Conservation (phyloP, 2,888 invertebrate genomes). For the Diplazon laetatorius region DNA sequence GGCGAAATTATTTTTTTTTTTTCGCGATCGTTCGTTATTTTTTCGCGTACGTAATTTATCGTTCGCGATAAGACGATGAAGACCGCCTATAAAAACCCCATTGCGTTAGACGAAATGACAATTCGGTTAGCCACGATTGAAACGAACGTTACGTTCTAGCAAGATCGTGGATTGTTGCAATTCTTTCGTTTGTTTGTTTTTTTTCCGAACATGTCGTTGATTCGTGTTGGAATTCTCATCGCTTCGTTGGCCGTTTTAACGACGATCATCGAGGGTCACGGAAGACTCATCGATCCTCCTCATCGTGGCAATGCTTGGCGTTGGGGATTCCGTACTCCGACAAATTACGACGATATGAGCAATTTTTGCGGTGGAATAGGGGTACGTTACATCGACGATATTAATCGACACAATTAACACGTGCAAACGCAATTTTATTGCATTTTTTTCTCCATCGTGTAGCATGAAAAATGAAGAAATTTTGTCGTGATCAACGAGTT, state of each 20-base stretch:
- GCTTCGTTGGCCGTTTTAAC: slow-evolving; percentile 31
- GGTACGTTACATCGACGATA: not conserved
- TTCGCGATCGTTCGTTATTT: too few relatives aligned
- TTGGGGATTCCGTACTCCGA: slow-evolving; percentile 57
- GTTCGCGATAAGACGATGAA: not conserved
- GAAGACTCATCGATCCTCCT: slow-evolving; percentile 64
- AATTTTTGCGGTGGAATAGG: slow-evolving; percentile 64
- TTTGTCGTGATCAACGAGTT: too few relatives aligned
- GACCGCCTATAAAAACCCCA: slow-evolving; percentile 5
- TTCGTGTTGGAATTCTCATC: slow-evolving; percentile 22
- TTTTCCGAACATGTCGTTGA: slow-evolving; percentile 44
- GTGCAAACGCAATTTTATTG: too few relatives aligned
- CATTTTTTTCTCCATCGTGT: too few relatives aligned
- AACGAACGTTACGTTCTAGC: not conserved
- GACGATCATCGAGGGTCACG: slow-evolving; percentile 56
- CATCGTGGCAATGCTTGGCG: slow-evolving; percentile 66
- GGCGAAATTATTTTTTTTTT: too few relatives aligned
- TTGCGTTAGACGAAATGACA: not conserved
- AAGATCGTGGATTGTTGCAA: not conserved
- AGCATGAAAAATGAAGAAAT: too few relatives aligned
- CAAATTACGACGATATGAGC: slow-evolving; percentile 63
- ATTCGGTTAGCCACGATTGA: not conserved
- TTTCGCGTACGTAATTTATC: not conserved
- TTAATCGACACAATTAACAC: not conserved
- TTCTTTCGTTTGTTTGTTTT: not conserved